A percentile compares a stretch with the other conserved stretches of the same genome.
Evolutionary conservation across 2,888 invertebrate genomes (phyloP).

Genomic region (Notodromas monacha): DNA sequence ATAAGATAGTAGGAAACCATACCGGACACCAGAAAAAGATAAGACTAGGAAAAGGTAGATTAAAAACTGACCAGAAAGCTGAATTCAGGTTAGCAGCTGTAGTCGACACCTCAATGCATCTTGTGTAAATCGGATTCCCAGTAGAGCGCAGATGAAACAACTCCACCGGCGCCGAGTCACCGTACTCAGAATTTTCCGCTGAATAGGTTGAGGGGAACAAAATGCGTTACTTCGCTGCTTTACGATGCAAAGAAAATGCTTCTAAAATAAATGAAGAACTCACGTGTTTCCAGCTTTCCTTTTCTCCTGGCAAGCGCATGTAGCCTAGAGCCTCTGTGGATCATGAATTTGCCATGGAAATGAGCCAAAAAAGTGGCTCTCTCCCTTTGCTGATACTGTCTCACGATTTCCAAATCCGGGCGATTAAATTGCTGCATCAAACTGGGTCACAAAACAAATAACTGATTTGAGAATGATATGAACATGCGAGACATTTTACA

Average conservation of each 20-base stretch:
- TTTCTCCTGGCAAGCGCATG: conserved; percentile 16
- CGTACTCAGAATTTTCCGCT: conserved; percentile 8
- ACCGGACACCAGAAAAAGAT: no score
- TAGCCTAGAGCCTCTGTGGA: conserved; percentile 51
- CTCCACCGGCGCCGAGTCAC: conserved; percentile 26
- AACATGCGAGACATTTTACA: no score
- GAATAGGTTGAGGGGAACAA: no score
- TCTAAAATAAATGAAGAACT: no score
- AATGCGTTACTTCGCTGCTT: no score
- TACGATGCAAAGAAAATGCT: no score
- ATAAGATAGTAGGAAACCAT: no score
- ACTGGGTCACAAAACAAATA: no score
- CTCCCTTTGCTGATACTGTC: conserved; percentile 94
- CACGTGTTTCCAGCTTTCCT: no score
- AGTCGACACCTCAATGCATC: conserved; percentile 59
- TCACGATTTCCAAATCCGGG: conserved; percentile 78
- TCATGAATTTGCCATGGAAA: conserved; percentile 65
- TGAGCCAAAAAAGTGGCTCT: conserved; percentile 92
- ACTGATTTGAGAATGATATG: no score
- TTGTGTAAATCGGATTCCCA: conserved; percentile 66
- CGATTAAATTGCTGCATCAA: no score
- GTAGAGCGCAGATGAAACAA: conserved; percentile 84
- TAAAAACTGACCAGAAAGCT: conserved; percentile 44
- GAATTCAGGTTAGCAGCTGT: conserved; percentile 62
- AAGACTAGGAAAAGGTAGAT: conserved; percentile 9